These are phyloP conservation scores for Anguilla obscura DNA, from an alignment of 2,797 vertebrate species.

Conservation along the genomic window DNA sequence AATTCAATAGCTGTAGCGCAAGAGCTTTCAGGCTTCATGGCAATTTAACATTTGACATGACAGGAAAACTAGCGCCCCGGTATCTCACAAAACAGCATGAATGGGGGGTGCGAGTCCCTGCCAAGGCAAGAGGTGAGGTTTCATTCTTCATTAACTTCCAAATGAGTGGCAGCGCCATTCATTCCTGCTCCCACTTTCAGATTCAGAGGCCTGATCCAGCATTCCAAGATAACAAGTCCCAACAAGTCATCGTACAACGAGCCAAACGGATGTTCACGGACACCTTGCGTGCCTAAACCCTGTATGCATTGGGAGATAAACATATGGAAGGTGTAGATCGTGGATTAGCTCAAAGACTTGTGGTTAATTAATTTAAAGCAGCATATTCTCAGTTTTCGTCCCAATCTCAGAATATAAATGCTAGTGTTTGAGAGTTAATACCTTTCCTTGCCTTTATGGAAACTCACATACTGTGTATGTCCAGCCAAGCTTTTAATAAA, in stretches of 20 bases:
- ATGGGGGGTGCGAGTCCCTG: constrained; percentile 76
- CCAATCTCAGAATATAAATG: background rate
- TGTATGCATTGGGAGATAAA: background rate
- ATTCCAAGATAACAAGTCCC: constrained; percentile 70
- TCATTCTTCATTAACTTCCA: constrained; percentile 85
- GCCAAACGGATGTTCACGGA: constrained; percentile 66
- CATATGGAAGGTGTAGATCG: too few species aligned
- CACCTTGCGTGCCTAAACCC: background rate
- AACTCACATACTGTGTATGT: background rate
- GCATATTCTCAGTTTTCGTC: background rate
- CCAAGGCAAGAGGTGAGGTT: constrained; percentile 87
- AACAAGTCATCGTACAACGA: constrained; percentile 63
- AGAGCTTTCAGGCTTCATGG: constrained; percentile 76
- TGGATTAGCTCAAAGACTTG: background rate
- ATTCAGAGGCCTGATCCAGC: constrained; percentile 51
- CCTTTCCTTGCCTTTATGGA: background rate
- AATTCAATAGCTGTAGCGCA: constrained; percentile 76
- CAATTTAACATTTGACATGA: constrained; percentile 83
- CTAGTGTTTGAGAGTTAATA: background rate
- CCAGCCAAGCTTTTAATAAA: background rate
- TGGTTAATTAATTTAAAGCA: background rate
- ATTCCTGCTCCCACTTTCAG: constrained; percentile 76
- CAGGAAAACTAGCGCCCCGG: constrained; percentile 84
- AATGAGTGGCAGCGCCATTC: constrained; percentile 68
- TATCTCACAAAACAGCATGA: constrained; percentile 80